Evolutionary conservation across 1,140 invertebrate genomes (phyloP), one percentile per base, ranked within the genome.

Genomic region (Drosophila fuyamai): DNA sequence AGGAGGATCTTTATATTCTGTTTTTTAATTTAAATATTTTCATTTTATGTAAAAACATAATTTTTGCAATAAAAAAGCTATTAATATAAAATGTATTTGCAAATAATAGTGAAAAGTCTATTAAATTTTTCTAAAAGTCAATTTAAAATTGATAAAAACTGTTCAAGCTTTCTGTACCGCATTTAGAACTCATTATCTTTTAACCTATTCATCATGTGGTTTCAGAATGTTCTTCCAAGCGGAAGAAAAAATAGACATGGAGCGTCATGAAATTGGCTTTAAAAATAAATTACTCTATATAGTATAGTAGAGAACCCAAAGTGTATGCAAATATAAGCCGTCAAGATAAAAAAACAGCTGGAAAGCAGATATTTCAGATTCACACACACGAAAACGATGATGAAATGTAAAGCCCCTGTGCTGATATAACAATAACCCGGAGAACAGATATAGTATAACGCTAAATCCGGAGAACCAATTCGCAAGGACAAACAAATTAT

Each of bases 351-450:
- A 73, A 59, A 73, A 53, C 70, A 73, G 67, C 71, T 65, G 44
- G 40, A 48, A 18, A 61, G n/a, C 6, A 46, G 5, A 48, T 40
- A 36, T 35, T 51, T 23, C 14, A 40, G 7, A 35, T 61, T 59
- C 23, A 0, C 47, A 14, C 7, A 2, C 9, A n/a, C 29, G 18
- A 35, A 1, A 47, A 48, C 47, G 27, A 61, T 61, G 18, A 73
- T 73, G 56, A 73, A 73, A 54, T 47, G 16, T 14, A 4, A 41
- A 16, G 41, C 50, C 36, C 10, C 51, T 14, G 36, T n/a, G 29
- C 57, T 79, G 61, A 86, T 70, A 86, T 85, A 78, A 85, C 12
- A 29, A 38, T 46, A 72, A 54, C 35, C 14, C 41, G 48, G 41
- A 72, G 7, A 68, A 56, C 7, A 14, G 46, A 50, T 50, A 29